Evolutionary conservation across 2,888 invertebrate genomes (phyloP), one percentile per base, ranked within the genome.

Genomic region (Scrobipalpa costella): DNA sequence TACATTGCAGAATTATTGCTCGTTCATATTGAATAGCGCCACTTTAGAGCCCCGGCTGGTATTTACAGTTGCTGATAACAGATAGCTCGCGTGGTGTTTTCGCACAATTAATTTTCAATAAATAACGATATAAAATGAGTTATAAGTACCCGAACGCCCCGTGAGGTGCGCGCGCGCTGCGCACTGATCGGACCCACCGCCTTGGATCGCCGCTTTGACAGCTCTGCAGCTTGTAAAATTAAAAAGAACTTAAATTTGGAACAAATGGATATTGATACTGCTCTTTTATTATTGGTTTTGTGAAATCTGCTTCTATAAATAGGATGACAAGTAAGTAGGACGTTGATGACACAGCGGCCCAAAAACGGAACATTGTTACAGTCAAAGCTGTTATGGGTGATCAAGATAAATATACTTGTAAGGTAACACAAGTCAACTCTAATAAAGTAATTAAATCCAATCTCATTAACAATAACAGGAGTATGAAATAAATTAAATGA

Each of bases 41-140:
- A 64, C 64, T 61, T 57, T 64, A 52, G 63, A 58, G 34, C 63
- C n/a, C 49, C 63, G 62, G 65, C 64, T 69, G 67, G 64, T 69
- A 69, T 74, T 77, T 69, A 69, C 75, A 71, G 71, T 73, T 72
- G 68, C 68, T 71, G 73, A 75, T 76, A 75, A 73, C 71, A 70
- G 74, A 78, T 74, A 80, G 71, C 71, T 71, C 73, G 66, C 60
- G 69, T 69, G 67, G 71, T 74, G 74, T 83, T 82, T 84, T 84
- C 81, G 81, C 85, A 81, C 84, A 81, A 81, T 85, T 86, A 84
- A 84, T 83, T 85, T 84, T 81, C 83, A 86, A 86, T 86, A 84
- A 86, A 84, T 79, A 78, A 81, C 77, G 75, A 79, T 78, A 78
- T 75, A 77, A 75, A 78, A 79, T 78, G 80, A 85, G 76, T 78